phyloP scores from a whole-genome alignment of 2,113 vertebrate species.

The Phyllopteryx taeniolatus region DNA sequence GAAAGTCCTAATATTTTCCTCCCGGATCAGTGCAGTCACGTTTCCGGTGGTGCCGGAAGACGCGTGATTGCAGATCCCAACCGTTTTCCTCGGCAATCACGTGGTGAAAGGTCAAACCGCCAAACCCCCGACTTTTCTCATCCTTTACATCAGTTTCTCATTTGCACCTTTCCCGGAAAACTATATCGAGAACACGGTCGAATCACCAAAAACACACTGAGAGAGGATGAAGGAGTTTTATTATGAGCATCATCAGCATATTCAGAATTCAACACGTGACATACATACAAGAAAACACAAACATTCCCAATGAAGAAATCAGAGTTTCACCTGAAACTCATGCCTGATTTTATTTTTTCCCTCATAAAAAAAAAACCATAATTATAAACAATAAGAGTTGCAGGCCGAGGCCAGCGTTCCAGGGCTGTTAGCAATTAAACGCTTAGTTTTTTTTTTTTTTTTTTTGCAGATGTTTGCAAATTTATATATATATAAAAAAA shows the following conservation, averaged over 20 bases:
- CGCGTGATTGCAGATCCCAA: background rate
- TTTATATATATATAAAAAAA: background rate
- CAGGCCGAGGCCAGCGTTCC: background rate
- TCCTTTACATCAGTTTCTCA: background rate
- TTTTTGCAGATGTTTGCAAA: background rate
- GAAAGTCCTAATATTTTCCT: background rate
- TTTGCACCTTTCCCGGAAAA: background rate
- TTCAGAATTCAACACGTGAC: slow-evolving; percentile 74
- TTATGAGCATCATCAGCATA: slow-evolving; percentile 57
- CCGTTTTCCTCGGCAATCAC: background rate
- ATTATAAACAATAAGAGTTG: background rate
- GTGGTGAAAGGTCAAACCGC: background rate
- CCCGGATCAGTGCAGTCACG: no score
- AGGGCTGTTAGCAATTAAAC: background rate
- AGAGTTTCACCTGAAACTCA: background rate
- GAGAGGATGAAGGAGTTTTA: background rate
- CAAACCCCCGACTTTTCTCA: background rate
- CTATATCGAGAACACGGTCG: background rate
- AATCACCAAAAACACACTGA: background rate
- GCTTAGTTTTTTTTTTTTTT: no score
- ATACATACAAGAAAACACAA: slow-evolving; percentile 65
- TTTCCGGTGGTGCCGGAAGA: background rate
- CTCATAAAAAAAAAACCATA: background rate
- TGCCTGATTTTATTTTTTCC: background rate
- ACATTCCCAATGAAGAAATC: slow-evolving; percentile 63